Conservation (phyloP, 2,113 vertebrate genomes). For the Lonchura striata region DNA sequence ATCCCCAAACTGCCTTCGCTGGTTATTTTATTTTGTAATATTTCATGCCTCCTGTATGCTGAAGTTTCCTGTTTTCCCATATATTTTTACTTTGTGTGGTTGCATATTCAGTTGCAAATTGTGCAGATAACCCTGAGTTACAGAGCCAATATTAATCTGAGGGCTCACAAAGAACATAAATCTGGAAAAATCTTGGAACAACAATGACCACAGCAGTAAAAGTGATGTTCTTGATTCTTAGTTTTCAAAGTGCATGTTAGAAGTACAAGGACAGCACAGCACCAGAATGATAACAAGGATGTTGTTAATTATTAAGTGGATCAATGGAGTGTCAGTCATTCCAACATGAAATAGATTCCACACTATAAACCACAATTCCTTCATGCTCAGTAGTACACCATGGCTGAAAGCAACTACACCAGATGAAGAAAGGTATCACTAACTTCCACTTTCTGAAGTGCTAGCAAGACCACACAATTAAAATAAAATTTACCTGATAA, state of each 20-base stretch:
- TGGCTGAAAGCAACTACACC: background rate
- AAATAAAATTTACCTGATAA: background rate
- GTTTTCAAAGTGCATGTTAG: background rate
- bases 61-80: background rate
- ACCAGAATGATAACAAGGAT: background rate
- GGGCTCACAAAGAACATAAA: slow-evolving; percentile 2
- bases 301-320: slow-evolving; percentile 33
- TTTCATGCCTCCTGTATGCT: background rate
- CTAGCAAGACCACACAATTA: background rate
- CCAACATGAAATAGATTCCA: slow-evolving; percentile 9
- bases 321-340: slow-evolving; percentile 23
- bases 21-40: background rate
- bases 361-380: slow-evolving; percentile 18
- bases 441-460: background rate
- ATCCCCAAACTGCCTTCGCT: background rate
- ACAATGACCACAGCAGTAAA: background rate
- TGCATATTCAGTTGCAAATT: background rate
- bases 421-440: background rate
- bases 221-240: background rate
- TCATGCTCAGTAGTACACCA: slow-evolving; percentile 7
- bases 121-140: background rate
- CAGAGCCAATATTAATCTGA: background rate
- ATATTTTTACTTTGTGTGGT: background rate
- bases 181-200: background rate
- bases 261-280: background rate